Percentiles rank a stretch among this genome's conserved stretches.
Conservation (phyloP, 2,797 vertebrate species). For the Falco cherrug region DNA sequence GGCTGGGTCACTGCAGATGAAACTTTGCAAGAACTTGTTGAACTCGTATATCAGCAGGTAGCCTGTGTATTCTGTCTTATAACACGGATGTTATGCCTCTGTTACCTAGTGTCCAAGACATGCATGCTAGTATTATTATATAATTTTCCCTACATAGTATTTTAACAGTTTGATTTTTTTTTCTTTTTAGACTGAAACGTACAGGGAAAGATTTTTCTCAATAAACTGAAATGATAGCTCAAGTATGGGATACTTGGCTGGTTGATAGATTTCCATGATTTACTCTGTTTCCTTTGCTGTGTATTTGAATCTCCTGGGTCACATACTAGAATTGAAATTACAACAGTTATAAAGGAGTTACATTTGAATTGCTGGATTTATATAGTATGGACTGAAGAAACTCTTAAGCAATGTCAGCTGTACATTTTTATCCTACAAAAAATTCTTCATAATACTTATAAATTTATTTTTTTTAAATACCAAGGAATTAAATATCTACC, state of each 20-base stretch:
- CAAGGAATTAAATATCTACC: too few relatives aligned
- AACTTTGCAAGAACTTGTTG: constrained; percentile 88
- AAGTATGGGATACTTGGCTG: background rate
- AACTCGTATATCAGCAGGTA: constrained; percentile 95
- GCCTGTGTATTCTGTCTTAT: background rate
- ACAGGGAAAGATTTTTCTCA: background rate
- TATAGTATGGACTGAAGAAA: background rate
- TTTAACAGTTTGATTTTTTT: background rate
- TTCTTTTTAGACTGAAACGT: background rate
- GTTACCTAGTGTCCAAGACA: background rate
- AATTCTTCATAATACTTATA: background rate
- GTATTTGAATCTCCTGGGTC: background rate
- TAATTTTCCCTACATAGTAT: background rate
- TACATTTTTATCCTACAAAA: background rate
- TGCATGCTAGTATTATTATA: background rate
- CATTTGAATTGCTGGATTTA: background rate
- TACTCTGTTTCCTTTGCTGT: background rate
- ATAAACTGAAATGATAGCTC: background rate
- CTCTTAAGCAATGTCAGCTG: background rate
- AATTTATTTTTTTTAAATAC: too few relatives aligned
- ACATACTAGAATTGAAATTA: background rate
- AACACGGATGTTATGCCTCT: background rate
- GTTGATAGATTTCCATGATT: background rate
- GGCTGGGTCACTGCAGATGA: constrained; percentile 86
- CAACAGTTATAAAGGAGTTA: background rate